Percentiles rank a stretch among this genome's conserved stretches.
These are phyloP conservation scores for Hirtodrosophila confusa DNA, from an alignment of 2,888 invertebrate genomes.

Conservation along the genomic window DNA sequence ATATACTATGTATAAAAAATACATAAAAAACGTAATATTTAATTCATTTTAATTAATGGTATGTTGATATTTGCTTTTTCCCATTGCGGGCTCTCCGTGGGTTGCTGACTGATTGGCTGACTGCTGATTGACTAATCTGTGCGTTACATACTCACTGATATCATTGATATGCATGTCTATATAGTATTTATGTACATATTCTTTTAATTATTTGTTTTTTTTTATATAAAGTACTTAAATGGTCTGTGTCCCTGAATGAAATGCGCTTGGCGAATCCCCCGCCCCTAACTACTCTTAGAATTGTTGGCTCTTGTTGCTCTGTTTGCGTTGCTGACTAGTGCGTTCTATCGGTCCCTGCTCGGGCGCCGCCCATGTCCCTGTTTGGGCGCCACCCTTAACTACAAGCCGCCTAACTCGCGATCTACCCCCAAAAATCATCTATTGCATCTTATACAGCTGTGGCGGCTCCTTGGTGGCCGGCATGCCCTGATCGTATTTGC, in stretches of 20 bases:
- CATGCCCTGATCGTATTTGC: conserved; percentile 82
- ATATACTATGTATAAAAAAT: conserved; percentile 22
- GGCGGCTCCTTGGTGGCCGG: conserved; percentile 82
- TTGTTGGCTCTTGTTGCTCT: conserved; percentile 56
- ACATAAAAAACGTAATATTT: conserved; percentile 44
- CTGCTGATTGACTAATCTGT: conserved; percentile 42
- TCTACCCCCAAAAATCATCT: conserved; percentile 4
- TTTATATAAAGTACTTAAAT: conserved; percentile 75
- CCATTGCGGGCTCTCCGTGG: conserved; percentile 3
- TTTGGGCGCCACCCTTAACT: conserved; percentile 20
- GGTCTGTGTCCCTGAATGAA: conserved; percentile 77
- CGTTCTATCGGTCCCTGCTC: conserved; percentile 31
- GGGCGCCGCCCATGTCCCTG: conserved; percentile 1
- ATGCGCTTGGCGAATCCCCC: conserved; percentile 56
- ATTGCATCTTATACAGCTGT: conserved; percentile 82
- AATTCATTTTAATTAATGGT: conserved; percentile 73
- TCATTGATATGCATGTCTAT: conserved; percentile 26
- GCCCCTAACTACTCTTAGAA: conserved; percentile 35
- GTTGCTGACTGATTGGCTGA: conserved; percentile 46
- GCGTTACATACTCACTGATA: conserved; percentile 29
- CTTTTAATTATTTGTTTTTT: conserved; percentile 23
- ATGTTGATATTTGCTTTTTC: conserved; percentile 58
- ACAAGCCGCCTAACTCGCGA: conserved; percentile 23
- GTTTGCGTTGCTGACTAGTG: conserved; percentile 63
- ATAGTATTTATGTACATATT: conserved; percentile 33